These are phyloP conservation scores for Upupa epops DNA, from an alignment of 2,113 vertebrate genomes.

Conservation along the genomic window DNA sequence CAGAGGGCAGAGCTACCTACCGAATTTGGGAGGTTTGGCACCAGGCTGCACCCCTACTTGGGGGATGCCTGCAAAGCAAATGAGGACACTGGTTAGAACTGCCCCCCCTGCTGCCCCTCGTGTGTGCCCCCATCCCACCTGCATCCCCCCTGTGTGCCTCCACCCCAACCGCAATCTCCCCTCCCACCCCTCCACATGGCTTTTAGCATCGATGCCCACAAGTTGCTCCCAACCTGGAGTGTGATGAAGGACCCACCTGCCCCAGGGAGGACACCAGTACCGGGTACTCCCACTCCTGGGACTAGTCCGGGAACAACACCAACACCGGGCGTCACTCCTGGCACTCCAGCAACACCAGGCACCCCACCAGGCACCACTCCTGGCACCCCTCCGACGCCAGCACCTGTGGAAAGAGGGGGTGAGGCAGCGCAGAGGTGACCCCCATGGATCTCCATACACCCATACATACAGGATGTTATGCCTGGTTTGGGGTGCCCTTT, in stretches of 20 bases:
- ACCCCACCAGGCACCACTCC: background rate
- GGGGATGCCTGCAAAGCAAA: conserved; percentile 62
- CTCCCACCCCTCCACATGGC: rapidly evolving
- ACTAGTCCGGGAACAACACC: background rate
- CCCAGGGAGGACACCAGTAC: conserved; percentile 14
- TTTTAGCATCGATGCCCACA: background rate
- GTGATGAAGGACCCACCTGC: background rate
- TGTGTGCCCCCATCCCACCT: rapidly evolving
- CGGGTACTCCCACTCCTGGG: conserved; percentile 55
- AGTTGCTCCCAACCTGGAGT: rapidly evolving
- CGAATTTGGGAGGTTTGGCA: conserved; percentile 75
- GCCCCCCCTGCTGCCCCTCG: background rate
- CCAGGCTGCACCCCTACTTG: conserved; percentile 67
- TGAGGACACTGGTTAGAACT: background rate
- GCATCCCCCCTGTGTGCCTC: too few relatives aligned
- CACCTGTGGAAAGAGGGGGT: background rate
- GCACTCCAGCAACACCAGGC: background rate
- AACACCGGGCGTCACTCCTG: conserved; percentile 22
- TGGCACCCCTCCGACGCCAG: background rate
- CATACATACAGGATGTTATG: background rate
- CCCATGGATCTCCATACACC: rapidly evolving
- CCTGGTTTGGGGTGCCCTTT: rapidly evolving
- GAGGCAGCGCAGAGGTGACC: background rate
- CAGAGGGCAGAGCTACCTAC: conserved; percentile 8
- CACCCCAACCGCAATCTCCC: rapidly evolving